These are phyloP conservation scores for Theristus sp. DNA, from an alignment of 2,888 invertebrate species.

Conservation along the genomic window DNA sequence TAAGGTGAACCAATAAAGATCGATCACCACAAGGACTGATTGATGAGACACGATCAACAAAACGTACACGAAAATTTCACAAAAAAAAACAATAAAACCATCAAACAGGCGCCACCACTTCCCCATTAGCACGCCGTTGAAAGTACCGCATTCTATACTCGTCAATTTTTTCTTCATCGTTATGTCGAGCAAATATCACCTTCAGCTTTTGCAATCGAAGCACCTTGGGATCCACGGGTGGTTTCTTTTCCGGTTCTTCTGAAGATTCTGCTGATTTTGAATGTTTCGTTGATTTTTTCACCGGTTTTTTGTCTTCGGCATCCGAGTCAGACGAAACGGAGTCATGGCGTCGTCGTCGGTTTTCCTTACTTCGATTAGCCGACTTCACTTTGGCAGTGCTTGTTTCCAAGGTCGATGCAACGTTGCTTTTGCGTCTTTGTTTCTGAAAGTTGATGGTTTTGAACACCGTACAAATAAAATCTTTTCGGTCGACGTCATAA, in stretches of 20 bases:
- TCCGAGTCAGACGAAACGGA: background rate
- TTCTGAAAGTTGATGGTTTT: background rate
- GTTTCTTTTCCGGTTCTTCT: no score
- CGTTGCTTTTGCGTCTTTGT: background rate
- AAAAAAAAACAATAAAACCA: no score
- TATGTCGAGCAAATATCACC: background rate
- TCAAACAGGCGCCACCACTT: background rate
- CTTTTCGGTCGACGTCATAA: no score
- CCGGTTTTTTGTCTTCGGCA: background rate
- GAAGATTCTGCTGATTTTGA: no score
- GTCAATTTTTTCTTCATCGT: slow-evolving; percentile 5
- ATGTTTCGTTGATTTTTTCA: no score
- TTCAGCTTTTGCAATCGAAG: background rate
- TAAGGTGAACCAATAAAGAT: no score
- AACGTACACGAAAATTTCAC: no score
- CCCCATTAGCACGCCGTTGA: slow-evolving; percentile 1
- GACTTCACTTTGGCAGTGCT: background rate
- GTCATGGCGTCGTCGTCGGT: background rate
- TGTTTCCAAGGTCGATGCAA: no score
- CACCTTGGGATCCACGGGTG: background rate
- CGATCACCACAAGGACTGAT: no score
- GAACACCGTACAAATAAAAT: no score
- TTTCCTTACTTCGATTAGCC: no score
- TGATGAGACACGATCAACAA: no score
- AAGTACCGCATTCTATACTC: slow-evolving; percentile 6